Conservation (phyloP, 23 tunicate genomes). For the Styela plicata region DNA sequence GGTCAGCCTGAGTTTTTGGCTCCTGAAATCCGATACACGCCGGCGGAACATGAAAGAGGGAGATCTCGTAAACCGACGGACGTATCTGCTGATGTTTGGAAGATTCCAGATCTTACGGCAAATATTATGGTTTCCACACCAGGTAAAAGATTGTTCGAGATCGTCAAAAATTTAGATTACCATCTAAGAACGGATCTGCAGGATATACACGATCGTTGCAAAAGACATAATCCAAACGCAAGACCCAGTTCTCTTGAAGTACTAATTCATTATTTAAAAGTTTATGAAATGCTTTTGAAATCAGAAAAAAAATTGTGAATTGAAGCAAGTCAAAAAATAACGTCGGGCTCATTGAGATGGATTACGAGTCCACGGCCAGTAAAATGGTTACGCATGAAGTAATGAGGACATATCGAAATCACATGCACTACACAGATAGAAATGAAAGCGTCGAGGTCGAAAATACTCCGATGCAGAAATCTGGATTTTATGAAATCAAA, state of each 20-base stretch:
- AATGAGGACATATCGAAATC: no score
- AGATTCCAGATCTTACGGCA: slow-evolving; percentile 18
- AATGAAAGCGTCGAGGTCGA: no score
- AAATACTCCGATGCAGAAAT: no score
- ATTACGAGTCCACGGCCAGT: no score
- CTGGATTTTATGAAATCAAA: no score
- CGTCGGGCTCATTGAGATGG: no score
- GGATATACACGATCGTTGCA: slow-evolving; percentile 20
- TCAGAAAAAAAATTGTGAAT: no score
- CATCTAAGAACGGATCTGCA: neutral
- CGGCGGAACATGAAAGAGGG: neutral
- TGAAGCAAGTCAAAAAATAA: no score
- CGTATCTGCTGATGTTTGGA: slow-evolving; percentile 14
- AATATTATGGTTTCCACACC: neutral
- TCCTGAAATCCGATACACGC: slow-evolving; percentile 25
- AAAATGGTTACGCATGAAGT: no score
- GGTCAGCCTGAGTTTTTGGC: slow-evolving; percentile 18
- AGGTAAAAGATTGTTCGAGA: slow-evolving; percentile 7
- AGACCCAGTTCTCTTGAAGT: slow-evolving; percentile 24
- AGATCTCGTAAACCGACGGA: neutral
- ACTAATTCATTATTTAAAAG: slow-evolving; percentile 14
- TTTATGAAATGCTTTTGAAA: neutral
- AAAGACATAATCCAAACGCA: neutral
- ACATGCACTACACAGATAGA: no score
- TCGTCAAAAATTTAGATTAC: neutral